Conservation (phyloP, 2,888 invertebrate species). For the Scrobipalpa costella region DNA sequence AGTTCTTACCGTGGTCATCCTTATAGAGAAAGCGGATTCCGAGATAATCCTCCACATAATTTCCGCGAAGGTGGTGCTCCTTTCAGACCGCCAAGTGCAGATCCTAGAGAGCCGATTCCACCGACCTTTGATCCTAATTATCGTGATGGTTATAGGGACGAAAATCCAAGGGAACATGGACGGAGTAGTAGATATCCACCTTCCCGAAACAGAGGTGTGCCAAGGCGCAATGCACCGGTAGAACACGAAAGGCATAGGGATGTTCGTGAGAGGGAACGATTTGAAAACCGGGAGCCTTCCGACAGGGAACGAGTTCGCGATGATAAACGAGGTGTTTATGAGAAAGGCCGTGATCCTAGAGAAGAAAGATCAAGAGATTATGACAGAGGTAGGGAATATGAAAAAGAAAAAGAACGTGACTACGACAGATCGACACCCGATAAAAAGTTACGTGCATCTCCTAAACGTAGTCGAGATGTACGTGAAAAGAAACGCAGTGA, state of each 20-base stretch:
- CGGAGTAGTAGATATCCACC: constrained; percentile 57
- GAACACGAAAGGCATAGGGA: constrained; percentile 71
- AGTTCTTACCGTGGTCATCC: constrained; percentile 61
- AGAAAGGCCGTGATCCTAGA: constrained; percentile 52
- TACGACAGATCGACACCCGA: constrained; percentile 69
- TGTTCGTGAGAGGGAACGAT: constrained; percentile 66
- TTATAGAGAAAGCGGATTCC: constrained; percentile 63
- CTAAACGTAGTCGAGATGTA: constrained; percentile 64
- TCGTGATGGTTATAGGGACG: constrained; percentile 67
- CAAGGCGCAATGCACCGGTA: constrained; percentile 63
- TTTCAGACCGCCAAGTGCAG: constrained; percentile 66
- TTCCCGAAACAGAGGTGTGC: constrained; percentile 56
- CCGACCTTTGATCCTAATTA: constrained; percentile 64
- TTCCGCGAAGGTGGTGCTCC: constrained; percentile 64
- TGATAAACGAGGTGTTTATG: constrained; percentile 56
- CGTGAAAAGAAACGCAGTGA: constrained; percentile 73
- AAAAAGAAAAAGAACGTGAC: constrained; percentile 68
- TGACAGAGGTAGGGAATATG: constrained; percentile 63
- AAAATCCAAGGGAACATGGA: constrained; percentile 55
- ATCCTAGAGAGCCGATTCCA: constrained; percentile 60
- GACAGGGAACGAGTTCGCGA: constrained; percentile 74
- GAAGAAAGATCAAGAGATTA: constrained; percentile 56
- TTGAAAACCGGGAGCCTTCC: constrained; percentile 63
- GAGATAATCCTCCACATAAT: constrained; percentile 62
- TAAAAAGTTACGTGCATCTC: constrained; percentile 62